A percentile compares a stretch with the other conserved stretches of the same genome.
phyloP scores from a whole-genome alignment of 1,140 invertebrate genomes.

The Heliconius hermathena region DNA sequence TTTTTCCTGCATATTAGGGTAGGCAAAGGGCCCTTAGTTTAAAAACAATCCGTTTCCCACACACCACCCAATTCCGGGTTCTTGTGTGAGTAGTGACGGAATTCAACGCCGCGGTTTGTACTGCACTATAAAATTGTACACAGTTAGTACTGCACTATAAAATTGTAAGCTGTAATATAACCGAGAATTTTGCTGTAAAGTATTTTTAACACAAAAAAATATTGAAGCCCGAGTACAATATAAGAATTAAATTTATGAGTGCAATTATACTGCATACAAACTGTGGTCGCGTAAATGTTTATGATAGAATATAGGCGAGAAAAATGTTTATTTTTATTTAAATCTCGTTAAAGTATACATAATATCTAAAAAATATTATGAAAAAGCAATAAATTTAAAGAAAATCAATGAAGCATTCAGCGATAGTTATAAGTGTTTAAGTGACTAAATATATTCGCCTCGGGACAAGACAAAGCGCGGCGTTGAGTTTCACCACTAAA shows the following conservation, averaged over 20 bases:
- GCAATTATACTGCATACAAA: conserved; percentile 14
- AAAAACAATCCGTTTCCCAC: no score
- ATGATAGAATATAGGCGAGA: background rate
- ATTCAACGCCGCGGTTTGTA: background rate
- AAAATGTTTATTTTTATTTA: background rate
- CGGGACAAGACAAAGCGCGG: no score
- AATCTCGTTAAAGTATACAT: background rate
- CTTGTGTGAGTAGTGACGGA: no score
- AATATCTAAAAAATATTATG: no score
- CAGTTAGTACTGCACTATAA: background rate
- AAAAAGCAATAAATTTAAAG: no score
- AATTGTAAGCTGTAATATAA: background rate
- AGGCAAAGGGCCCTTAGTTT: no score
- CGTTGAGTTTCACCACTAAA: no score
- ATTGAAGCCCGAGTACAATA: conserved; percentile 6
- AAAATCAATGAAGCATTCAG: no score
- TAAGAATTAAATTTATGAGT: conserved; percentile 6
- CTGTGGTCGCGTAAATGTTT: conserved; percentile 3
- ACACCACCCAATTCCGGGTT: no score
- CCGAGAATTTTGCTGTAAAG: background rate
- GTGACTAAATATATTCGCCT: no score
- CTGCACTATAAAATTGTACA: background rate
- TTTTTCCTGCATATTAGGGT: no score
- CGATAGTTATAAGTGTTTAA: no score
- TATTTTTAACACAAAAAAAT: background rate